Evolutionary conservation across 2,113 vertebrate species (phyloP).

Genomic region (Sialia sialis): DNA sequence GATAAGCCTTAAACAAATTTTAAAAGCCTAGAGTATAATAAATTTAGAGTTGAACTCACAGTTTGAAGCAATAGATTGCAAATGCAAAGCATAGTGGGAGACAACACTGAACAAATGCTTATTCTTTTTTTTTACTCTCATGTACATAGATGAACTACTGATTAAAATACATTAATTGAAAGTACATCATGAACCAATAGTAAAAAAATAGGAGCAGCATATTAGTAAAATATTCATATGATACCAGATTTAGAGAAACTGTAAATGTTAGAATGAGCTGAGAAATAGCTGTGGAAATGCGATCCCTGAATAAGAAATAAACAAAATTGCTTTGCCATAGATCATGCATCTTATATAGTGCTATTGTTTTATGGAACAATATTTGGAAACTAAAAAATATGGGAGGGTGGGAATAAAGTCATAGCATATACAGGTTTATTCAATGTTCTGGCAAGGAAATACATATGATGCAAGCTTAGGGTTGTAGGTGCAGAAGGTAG

Average conservation of each 20-base stretch:
- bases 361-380: not conserved
- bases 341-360: not conserved
- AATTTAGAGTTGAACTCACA: not conserved
- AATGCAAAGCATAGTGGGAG: not conserved
- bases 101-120: not conserved
- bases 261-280: not conserved
- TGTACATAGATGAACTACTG: not conserved
- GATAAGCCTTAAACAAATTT: constrained; percentile 33
- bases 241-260: not conserved
- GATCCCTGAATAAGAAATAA: not conserved
- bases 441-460: not conserved
- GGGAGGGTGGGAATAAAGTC: not conserved
- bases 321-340: not conserved
- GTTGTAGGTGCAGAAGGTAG: not conserved
- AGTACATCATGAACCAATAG: not conserved
- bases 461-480: not conserved
- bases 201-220: not conserved
- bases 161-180: not conserved
- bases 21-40: not conserved
- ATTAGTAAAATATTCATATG: not conserved
- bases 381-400: not conserved
- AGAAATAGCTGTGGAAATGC: not conserved
- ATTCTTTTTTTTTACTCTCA: not conserved
- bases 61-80: not conserved
- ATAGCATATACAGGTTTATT: not conserved